phyloP scores from a whole-genome alignment of 2,797 vertebrate species.

The Acomys russatus region DNA sequence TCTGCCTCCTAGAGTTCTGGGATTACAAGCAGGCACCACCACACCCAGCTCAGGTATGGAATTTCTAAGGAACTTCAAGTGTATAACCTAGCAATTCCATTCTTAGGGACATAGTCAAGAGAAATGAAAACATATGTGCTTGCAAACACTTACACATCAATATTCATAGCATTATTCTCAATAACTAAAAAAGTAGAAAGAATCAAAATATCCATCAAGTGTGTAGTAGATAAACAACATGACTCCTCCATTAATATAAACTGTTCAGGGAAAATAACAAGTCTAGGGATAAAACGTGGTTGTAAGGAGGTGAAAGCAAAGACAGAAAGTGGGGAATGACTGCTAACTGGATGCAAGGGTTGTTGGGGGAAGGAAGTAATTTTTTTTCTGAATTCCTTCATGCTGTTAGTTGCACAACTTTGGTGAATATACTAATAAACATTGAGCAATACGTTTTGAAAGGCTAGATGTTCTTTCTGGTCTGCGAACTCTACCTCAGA shows the following conservation, averaged over 20 bases:
- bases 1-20: too few species aligned
- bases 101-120: background rate
- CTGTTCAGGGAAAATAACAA: slow-evolving; percentile 20
- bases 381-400: slow-evolving; percentile 17
- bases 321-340: background rate
- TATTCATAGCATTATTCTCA: background rate
- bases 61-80: too few species aligned
- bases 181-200: slow-evolving; percentile 35
- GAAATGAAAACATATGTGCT: slow-evolving; percentile 32
- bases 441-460: slow-evolving; percentile 19
- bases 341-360: background rate
- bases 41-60: too few species aligned
- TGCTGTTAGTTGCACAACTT: background rate
- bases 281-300: background rate
- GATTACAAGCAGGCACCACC: too few species aligned
- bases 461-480: slow-evolving; percentile 24
- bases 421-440: slow-evolving; percentile 31
- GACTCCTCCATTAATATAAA: slow-evolving; percentile 13
- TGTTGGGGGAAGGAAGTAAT: background rate
- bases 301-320: background rate
- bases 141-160: background rate
- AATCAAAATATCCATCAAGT: background rate
- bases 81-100: too few species aligned
- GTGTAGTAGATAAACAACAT: background rate
- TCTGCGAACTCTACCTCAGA: background rate